Conservation (phyloP, 2,113 vertebrate genomes). For the Globicephala melas region DNA sequence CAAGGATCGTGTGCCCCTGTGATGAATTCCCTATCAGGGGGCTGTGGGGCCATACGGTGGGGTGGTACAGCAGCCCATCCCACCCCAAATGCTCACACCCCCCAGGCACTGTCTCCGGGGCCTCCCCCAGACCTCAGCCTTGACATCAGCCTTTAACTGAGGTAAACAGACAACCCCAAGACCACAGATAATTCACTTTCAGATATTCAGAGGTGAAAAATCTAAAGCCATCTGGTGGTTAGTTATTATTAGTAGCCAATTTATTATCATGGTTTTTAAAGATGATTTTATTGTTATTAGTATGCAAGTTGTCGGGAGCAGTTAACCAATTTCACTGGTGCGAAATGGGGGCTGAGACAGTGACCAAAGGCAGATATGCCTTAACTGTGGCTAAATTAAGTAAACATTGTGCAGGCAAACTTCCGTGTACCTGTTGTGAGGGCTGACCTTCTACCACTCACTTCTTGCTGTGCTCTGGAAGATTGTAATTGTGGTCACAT, state of each 20-base stretch:
- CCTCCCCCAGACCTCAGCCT: not conserved
- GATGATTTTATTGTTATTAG: not conserved
- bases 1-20: not conserved
- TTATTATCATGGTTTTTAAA: not conserved
- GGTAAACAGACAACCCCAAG: not conserved
- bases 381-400: not conserved
- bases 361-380: not conserved
- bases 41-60: rapidly evolving
- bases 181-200: not conserved
- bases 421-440: not conserved
- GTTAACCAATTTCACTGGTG: not conserved
- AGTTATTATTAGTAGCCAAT: not conserved
- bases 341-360: rapidly evolving
- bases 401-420: not conserved
- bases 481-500: slow-evolving; percentile 75
- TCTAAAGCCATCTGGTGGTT: slow-evolving; percentile 45
- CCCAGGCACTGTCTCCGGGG: rapidly evolving
- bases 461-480: slow-evolving; percentile 61
- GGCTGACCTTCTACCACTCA: slow-evolving; percentile 33
- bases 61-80: not conserved
- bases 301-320: not conserved
- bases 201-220: not conserved
- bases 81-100: not conserved
- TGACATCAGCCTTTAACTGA: not conserved
- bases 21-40: not conserved